These are phyloP conservation scores for Hirudo medicinalis DNA, from an alignment of 1,140 invertebrate species.

Conservation along the genomic window DNA sequence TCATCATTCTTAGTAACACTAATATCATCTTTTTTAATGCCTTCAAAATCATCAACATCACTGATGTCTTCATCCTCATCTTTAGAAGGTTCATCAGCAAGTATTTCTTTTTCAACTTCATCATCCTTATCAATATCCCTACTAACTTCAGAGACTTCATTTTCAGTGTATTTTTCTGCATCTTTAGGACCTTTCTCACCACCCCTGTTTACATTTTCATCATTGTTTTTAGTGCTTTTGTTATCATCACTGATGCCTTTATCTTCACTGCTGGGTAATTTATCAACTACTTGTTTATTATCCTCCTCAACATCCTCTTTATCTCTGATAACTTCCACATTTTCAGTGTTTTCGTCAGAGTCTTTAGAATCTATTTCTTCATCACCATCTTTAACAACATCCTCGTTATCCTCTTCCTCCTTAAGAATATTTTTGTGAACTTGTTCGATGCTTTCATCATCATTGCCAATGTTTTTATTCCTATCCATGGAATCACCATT, in stretches of 20 bases:
- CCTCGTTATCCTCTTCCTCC: neutral
- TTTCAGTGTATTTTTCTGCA: too few relatives aligned
- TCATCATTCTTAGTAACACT: neutral
- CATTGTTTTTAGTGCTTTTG: too few relatives aligned
- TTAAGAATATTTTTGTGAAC: neutral
- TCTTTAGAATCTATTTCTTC: too few relatives aligned
- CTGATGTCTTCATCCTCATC: neutral
- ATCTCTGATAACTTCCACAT: too few relatives aligned
- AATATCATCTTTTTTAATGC: neutral
- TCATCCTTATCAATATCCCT: neutral
- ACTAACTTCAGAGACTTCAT: neutral
- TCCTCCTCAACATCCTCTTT: too few relatives aligned
- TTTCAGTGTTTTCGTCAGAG: too few relatives aligned
- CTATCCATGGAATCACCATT: neutral
- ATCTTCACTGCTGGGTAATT: too few relatives aligned
- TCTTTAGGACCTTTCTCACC: too few relatives aligned
- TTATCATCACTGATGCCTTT: too few relatives aligned
- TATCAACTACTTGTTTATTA: too few relatives aligned
- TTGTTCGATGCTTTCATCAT: neutral
- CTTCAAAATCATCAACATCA: neutral
- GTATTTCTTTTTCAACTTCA: neutral
- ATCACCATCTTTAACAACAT: too few relatives aligned
- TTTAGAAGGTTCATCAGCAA: conserved; percentile 6
- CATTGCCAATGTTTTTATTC: neutral
- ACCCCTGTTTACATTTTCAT: too few relatives aligned